A percentile compares a stretch with the other conserved stretches of the same genome.
phyloP scores from a whole-genome alignment of 2,113 vertebrate genomes.

The Hiodon alosoides region DNA sequence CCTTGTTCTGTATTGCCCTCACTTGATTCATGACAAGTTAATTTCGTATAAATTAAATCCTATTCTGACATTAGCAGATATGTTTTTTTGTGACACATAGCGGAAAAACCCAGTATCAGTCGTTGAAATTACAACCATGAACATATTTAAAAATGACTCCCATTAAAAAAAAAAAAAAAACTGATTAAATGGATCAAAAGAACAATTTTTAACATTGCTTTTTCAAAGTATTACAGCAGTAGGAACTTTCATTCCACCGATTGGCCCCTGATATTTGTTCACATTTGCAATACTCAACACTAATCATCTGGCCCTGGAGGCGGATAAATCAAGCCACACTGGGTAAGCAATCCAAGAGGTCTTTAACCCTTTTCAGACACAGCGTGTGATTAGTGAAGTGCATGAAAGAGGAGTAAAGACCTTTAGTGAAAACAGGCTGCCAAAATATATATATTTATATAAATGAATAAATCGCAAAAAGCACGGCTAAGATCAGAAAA shows the following conservation, averaged over 20 bases:
- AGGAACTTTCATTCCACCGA: no score
- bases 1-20: no score
- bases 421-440: background rate
- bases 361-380: background rate
- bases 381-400: conserved; percentile 14
- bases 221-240: no score
- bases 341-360: conserved; percentile 20
- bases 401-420: background rate
- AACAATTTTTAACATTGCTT: no score
- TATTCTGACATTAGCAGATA: background rate
- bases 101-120: no score
- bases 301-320: background rate
- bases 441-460: background rate
- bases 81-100: no score
- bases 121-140: background rate
- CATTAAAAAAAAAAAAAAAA: conserved; percentile 6
- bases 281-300: no score
- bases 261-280: no score
- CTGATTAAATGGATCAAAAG: background rate
- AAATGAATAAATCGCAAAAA: background rate
- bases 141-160: background rate
- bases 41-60: no score
- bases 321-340: background rate
- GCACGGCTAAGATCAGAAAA: conserved; percentile 21
- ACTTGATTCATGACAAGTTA: no score